phyloP scores from a whole-genome alignment of 1,140 invertebrate species.

The Penaeus vannamei region DNA sequence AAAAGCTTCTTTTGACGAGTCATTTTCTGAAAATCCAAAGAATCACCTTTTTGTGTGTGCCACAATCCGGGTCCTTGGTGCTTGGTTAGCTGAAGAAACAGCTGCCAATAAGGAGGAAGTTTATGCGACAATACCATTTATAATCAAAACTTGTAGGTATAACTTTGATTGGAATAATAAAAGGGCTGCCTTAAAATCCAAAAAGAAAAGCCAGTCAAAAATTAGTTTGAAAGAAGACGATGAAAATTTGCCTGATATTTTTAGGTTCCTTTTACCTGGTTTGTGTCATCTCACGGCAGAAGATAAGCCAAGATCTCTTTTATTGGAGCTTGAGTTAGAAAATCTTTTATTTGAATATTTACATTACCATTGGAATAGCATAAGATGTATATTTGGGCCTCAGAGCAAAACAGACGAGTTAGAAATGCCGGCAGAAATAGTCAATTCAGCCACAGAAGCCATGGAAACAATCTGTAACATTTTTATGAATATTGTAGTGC shows the following conservation, averaged over 20 bases:
- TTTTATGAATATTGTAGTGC: conserved; percentile 91
- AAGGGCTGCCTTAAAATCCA: conserved; percentile 42
- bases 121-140: conserved; percentile 75
- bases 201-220: conserved; percentile 56
- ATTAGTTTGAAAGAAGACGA: conserved; percentile 71
- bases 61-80: conserved; percentile 85
- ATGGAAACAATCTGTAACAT: conserved; percentile 92
- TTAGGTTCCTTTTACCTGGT: conserved; percentile 87
- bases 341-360: conserved; percentile 69
- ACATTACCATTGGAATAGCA: conserved; percentile 57
- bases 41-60: conserved; percentile 72
- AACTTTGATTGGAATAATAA: conserved; percentile 68
- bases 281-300: conserved; percentile 92
- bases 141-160: conserved; percentile 69
- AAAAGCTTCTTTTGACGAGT: conserved; percentile 73
- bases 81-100: conserved; percentile 93
- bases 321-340: conserved; percentile 78
- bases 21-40: conserved; percentile 54
- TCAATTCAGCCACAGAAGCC: conserved; percentile 70
- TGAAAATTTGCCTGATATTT: conserved; percentile 78
- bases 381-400: conserved; percentile 55
- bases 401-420: conserved; percentile 49
- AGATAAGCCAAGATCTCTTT: conserved; percentile 85
- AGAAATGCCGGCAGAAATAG: conserved; percentile 36
- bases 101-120: conserved; percentile 88